Percentiles rank a stretch among this genome's conserved stretches.
Evolutionary conservation across 1,140 invertebrate genomes (phyloP).

Genomic region (Physella acuta): DNA sequence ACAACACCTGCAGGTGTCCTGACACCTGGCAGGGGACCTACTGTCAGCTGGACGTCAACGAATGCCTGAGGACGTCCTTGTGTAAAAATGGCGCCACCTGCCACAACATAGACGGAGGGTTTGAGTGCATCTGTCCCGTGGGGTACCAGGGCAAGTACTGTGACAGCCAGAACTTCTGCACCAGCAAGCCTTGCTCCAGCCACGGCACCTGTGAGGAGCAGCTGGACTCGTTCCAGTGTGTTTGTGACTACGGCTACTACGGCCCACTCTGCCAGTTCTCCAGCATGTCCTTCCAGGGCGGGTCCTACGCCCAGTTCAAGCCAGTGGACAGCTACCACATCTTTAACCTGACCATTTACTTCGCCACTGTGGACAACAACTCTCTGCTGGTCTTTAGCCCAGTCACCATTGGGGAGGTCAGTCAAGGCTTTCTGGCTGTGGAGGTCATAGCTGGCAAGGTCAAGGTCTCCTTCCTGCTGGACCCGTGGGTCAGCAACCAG

Average conservation of each 20-base stretch:
- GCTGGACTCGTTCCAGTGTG: slow-evolving; percentile 65
- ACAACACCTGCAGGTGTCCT: slow-evolving; percentile 85
- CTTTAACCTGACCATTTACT: slow-evolving; percentile 77
- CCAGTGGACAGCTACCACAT: slow-evolving; percentile 82
- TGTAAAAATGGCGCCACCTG: slow-evolving; percentile 59
- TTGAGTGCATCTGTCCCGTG: slow-evolving; percentile 81
- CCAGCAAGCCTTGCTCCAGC: slow-evolving; percentile 40
- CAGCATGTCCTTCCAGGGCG: slow-evolving; percentile 82
- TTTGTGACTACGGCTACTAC: slow-evolving; percentile 76
- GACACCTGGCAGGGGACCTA: slow-evolving; percentile 63
- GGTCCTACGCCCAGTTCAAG: slow-evolving; percentile 87
- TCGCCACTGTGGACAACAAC: slow-evolving; percentile 85
- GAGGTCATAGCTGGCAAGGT: slow-evolving; percentile 81
- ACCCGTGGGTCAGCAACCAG: slow-evolving; percentile 76
- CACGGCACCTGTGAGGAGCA: slow-evolving; percentile 80
- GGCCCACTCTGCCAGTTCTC: slow-evolving; percentile 87
- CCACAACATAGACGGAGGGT: slow-evolving; percentile 60
- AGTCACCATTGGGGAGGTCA: slow-evolving; percentile 64
- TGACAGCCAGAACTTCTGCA: slow-evolving; percentile 47
- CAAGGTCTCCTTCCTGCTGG: slow-evolving; percentile 77
- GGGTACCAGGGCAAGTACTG: slow-evolving; percentile 86
- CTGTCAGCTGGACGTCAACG: slow-evolving; percentile 91
- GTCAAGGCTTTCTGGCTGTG: slow-evolving; percentile 87
- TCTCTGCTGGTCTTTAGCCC: slow-evolving; percentile 88
- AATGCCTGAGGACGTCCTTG: slow-evolving; percentile 66